Evolutionary conservation across 2,888 invertebrate species (phyloP), one percentile per base, ranked within the genome.

Genomic region (Zelleria hepariella): DNA sequence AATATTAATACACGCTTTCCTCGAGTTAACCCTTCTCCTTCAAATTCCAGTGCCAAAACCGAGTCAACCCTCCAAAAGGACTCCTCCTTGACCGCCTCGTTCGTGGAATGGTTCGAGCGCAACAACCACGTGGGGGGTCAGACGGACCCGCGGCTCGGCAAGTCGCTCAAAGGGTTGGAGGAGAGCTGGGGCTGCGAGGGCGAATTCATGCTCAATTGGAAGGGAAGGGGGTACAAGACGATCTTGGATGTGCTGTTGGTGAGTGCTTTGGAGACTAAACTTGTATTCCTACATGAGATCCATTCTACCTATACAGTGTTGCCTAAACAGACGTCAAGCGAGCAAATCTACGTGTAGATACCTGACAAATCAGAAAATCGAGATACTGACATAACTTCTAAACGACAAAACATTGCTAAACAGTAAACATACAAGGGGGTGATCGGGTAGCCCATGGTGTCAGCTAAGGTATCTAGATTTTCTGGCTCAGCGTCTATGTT

Each of bases 111-210:
- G 85, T 91, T 90, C 63, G 90, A 91, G 62, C 91, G 72, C 90
- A 94, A 79, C 91, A 93, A 58, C 82, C 93, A 65, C 90, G 91
- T 83, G 74, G 91, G 74, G 83, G 95, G 91, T 83, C 90, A 81
- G 87, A 93, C 63, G 0, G 79, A 86, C 55, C 78, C 82, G 0
- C 71, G 66, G 10, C 69, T 63, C 8, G 82, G 83, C 51, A 91
- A 94, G 55, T 95, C 95, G 0, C 87, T 93, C 0, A 82, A 81
- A 61, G 92, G 93, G 0, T 80, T 92, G 48, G 75, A 87, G 1
- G 91, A 93, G 63, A 93, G 92, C 70, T 87, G 91, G 90, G 79
- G 83, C 0, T 94, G 94, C 71, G 92, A 93, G 7, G 96, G 96
- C 0, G 92, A 95, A 69, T 80, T 83, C 18, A 75, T 93, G 66